Evolutionary conservation across 2,888 invertebrate genomes (phyloP).

Genomic region (Spisula solida): DNA sequence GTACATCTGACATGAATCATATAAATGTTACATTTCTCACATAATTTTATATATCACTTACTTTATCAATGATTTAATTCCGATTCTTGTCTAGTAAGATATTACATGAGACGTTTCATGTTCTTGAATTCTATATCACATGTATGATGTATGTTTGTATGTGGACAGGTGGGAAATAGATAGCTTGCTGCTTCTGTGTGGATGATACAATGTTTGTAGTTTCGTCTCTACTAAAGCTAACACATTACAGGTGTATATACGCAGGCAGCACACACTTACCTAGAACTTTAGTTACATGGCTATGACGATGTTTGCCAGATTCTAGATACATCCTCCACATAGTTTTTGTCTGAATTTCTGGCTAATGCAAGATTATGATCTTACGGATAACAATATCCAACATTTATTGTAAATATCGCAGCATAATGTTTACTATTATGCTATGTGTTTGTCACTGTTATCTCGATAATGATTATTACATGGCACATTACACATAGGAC

Average conservation of each 20-base stretch:
- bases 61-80: too few relatives aligned
- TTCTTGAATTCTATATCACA: background rate
- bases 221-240: background rate
- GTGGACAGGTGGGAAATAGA: constrained; percentile 21
- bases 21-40: too few relatives aligned
- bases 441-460: background rate
- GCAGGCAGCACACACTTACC: background rate
- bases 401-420: background rate
- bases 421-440: background rate
- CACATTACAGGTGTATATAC: background rate
- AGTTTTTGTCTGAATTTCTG: background rate
- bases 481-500: background rate
- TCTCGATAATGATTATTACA: background rate
- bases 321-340: background rate
- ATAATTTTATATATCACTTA: too few relatives aligned
- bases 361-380: background rate
- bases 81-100: too few relatives aligned
- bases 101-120: too few relatives aligned
- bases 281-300: background rate
- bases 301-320: constrained; percentile 5
- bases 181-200: background rate
- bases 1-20: too few relatives aligned
- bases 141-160: constrained; percentile 17
- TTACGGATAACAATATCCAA: background rate
- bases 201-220: background rate